A percentile compares a stretch with the other conserved stretches of the same genome.
Conservation (phyloP, 2,797 vertebrate species). For the Argyrosomus regius region DNA sequence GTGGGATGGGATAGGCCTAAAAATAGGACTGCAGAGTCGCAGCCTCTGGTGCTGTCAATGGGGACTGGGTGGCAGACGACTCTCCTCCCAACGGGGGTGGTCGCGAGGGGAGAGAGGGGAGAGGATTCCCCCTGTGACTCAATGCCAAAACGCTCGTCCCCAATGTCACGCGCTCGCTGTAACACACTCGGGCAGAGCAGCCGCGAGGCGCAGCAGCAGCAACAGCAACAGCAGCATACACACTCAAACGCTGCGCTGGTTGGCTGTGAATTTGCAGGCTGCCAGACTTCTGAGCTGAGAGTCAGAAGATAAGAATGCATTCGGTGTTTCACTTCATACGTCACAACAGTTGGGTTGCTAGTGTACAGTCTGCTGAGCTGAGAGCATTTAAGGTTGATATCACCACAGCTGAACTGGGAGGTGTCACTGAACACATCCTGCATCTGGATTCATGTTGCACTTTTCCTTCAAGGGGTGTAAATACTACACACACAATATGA, state of each 20-base stretch:
- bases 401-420: not conserved
- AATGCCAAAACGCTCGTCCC: slow-evolving; percentile 64
- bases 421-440: not conserved
- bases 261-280: slow-evolving; percentile 41
- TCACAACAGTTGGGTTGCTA: slow-evolving; percentile 10
- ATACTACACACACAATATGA: no score
- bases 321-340: slow-evolving; percentile 26
- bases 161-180: slow-evolving; percentile 62
- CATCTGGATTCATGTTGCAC: no score
- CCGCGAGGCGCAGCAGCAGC: slow-evolving; percentile 36
- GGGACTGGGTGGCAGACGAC: slow-evolving; percentile 71
- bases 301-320: slow-evolving; percentile 23
- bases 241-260: slow-evolving; percentile 19
- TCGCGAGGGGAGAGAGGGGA: slow-evolving; percentile 17
- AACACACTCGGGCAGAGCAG: slow-evolving; percentile 51
- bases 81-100: slow-evolving; percentile 48
- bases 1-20: slow-evolving; percentile 64
- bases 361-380: slow-evolving; percentile 19
- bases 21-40: slow-evolving; percentile 72
- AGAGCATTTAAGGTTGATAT: slow-evolving; percentile 11
- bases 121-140: slow-evolving; percentile 75
- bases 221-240: slow-evolving; percentile 20
- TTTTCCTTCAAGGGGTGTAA: not conserved
- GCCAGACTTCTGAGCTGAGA: slow-evolving; percentile 27
- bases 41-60: slow-evolving; percentile 74